Evolutionary conservation across 2,797 vertebrate genomes (phyloP), one percentile per base, ranked within the genome.

Genomic region (Argyrosomus regius): DNA sequence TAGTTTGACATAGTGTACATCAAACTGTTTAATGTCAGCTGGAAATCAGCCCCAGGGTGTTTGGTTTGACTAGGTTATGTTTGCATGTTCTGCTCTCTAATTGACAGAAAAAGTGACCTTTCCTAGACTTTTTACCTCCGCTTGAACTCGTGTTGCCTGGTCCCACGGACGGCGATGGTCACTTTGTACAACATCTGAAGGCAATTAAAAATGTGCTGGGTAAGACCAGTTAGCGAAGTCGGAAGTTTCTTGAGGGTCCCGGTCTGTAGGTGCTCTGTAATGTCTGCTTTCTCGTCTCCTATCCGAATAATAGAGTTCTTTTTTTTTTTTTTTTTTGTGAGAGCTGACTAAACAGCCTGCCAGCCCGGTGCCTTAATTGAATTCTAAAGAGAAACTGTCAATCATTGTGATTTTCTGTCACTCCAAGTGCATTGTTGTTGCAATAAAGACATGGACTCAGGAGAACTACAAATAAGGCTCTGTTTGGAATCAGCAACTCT

Each of bases 31-130:
- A 56, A 83, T 69, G 68, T 89, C 72, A 86, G 53, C 76, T 64
- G 48, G 45, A 86, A 89, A 83, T 88, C 72, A 73, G 67, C 77
- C 65, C 43, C 43, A 18, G 72, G 53, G 64, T 86, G 86, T 91
- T 91, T 90, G 84, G 70, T 83, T 77, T 84, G 60, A 78, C 73
- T 65, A 13, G 9, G 77, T 41, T 16, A 1, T 73, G 81, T 86
- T 87, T 89, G 87, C 82, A 88, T 82, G 65, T 77, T 80, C 79
- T 68, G 20, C 76, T 65, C 68, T 71, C 75, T 81, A 81, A 81
- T 52, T 82, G 82, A 84, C 88, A 82, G 65, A 77, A 59, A 62
- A 43, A 48, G 45, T 75, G 74, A 87, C 72, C 85, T 80, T 83
- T 74, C 49, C n/a, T 52, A 1, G 77, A 69, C 80, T 66, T 64